Base-by-base conservation (phyloP, 1,140 invertebrate species). In the Radopholus similis region DNA sequence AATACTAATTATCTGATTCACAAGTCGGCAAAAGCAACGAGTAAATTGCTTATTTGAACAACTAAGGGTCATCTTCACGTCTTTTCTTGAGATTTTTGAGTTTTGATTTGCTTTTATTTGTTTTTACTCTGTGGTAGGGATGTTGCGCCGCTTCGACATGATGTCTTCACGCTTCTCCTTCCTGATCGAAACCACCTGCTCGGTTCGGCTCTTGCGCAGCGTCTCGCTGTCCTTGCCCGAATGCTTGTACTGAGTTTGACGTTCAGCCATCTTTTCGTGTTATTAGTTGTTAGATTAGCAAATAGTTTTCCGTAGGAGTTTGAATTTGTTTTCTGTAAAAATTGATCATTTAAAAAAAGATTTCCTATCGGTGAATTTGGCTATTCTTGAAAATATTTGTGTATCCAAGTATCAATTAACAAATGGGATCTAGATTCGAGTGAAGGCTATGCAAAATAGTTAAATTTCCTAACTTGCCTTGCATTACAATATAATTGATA, bases 161-260 rank as follows among this genome's bases (percentile, higher is more conserved):
- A 92, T 93, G 85, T 97, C 93, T 82, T 97, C 93, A 71, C 93
- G 88, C 87, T 96, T 97, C 82, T 92, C 93, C 87, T 97, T 97
- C 70, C 95, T 87, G 58, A 97, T 85, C 84, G 96, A 93, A 6
- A 97, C 90, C 65, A 91, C 94, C 35, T 93, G 90, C 87, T 97
- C 94, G 83, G 91, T 94, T 83, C 95, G 87, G 73, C 73, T 76
- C 38, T 82, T 82, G 35, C 82, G 75, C 21, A 77, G 57, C 42
- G 73, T 55, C n/a, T 78, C 77, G 51, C 60, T 65, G 64, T 81
- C 79, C 51, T 81, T 81, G 18, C 79, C 81, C 21, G 63, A 66
- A 66, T 81, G 81, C 59, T 81, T 81, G 72, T 80, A 81, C 55
- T 80, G 71, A 5, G 76, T 49, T 47, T 77, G 77, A 38, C 77